Evolutionary conservation across 2,797 vertebrate genomes (phyloP), one percentile per base, ranked within the genome.

Genomic region (Ctenochaetus hawaiiensis): DNA sequence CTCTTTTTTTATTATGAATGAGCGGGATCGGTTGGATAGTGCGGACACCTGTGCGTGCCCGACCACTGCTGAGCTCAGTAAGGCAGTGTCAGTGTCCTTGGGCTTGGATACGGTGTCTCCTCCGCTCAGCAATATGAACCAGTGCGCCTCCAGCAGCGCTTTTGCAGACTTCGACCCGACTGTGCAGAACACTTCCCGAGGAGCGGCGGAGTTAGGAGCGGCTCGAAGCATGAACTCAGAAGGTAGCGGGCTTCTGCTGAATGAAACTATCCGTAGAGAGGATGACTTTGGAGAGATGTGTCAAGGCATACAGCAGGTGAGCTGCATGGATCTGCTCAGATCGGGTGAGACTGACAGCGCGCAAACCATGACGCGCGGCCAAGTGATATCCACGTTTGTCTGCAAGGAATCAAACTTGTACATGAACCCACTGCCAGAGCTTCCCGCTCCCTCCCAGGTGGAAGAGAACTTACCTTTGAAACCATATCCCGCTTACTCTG

Each of bases 31-130:
- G 6, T 14, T 26, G 68, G 80, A 82, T 5, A 12, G 26, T 0
- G 48, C 52, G 17, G 86, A 87, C 59, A 49, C 78, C 1, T 80
- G 81, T 12, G 72, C 67, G 26, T 89, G 75, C 37, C 83, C 87
- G 1, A 83, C 61, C 1, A 49, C 86, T 0, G 80, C 75, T 0
- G 91, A 89, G 69, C 92, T 94, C 62, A 88, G 92, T 5, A 67
- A 78, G 60, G 93, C 93, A 2, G 90, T 94, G 77, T 94, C 92
- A 0, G 91, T 91, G 65, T 94, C 93, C 30, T 22, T 94, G 71
- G 91, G 91, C 9, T 67, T 94, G 79, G 92, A 93, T 5, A 61
- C 85, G 0, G 59, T 78, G 74, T 77, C 78, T 2, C 86, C 87
- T 17, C 90, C 86, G 26, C 72, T 77, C 65, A 67, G 6, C 48